phyloP scores from a whole-genome alignment of 2,888 invertebrate genomes.

The Drosophila birchii region DNA sequence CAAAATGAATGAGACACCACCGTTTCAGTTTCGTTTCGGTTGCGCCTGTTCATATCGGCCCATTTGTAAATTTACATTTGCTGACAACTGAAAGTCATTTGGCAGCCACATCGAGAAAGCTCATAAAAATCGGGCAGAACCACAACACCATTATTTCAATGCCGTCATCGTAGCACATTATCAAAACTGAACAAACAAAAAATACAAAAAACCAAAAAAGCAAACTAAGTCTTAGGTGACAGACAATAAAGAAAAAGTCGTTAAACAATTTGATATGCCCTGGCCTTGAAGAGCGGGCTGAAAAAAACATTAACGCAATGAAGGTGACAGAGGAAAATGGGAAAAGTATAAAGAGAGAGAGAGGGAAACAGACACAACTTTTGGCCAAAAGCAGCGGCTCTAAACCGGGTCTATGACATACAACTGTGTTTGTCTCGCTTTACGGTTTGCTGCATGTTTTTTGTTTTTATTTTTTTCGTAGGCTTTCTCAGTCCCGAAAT shows the following conservation, averaged over 20 bases:
- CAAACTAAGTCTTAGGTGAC: constrained; percentile 65
- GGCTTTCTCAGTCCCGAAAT: constrained; percentile 44
- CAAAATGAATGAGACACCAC: constrained; percentile 8
- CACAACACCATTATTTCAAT: constrained; percentile 53
- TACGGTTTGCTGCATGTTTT: constrained; percentile 7
- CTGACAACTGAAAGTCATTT: constrained; percentile 58
- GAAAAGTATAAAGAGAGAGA: background rate
- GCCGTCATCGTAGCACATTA: constrained; percentile 55
- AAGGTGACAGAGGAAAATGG: constrained; percentile 5
- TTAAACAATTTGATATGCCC: constrained; percentile 72
- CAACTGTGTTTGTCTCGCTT: constrained; percentile 19
- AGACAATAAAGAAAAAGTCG: constrained; percentile 64
- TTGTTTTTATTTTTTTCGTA: background rate
- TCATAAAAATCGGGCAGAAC: constrained; percentile 56
- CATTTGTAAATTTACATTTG: constrained; percentile 60
- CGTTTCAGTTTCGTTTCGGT: background rate
- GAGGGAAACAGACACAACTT: constrained; percentile 3
- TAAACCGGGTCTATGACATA: constrained; percentile 49
- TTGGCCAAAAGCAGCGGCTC: constrained; percentile 33
- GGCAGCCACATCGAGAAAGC: constrained; percentile 38
- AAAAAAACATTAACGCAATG: constrained; percentile 25
- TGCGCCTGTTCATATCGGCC: constrained; percentile 21
- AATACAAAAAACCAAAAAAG: constrained; percentile 15
- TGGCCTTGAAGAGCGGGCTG: constrained; percentile 66
- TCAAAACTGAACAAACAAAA: constrained; percentile 19